Percentiles rank a stretch among this genome's conserved stretches.
phyloP scores from a whole-genome alignment of 2,888 invertebrate species.

The Gerosis bhagava region DNA sequence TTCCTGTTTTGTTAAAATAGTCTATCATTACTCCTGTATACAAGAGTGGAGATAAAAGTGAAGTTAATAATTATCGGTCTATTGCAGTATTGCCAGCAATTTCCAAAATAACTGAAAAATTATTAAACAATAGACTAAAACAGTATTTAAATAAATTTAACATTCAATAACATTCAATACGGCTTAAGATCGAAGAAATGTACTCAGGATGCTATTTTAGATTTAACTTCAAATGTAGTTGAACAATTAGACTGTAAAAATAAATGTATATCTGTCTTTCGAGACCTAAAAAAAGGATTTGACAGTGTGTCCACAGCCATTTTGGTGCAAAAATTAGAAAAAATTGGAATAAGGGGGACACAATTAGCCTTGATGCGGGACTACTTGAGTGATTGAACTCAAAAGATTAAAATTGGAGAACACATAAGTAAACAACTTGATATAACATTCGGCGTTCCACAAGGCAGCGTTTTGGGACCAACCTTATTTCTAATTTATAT shows the following conservation, averaged over 20 bases:
- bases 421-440: not conserved
- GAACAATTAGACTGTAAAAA: not conserved
- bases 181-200: not conserved
- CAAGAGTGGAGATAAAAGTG: not conserved
- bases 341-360: not conserved
- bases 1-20: not conserved
- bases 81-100: not conserved
- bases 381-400: not conserved
- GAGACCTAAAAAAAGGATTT: no score
- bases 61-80: not conserved
- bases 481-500: not conserved
- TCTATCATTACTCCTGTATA: not conserved
- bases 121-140: not conserved
- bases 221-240: not conserved
- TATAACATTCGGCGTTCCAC: not conserved
- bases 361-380: not conserved
- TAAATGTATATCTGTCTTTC: not conserved
- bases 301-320: not conserved
- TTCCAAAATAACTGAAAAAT: not conserved
- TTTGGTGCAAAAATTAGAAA: not conserved
- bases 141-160: not conserved
- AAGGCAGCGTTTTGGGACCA: not conserved
- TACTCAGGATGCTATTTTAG: not conserved
- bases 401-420: not conserved
- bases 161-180: not conserved